Percentiles rank a stretch among this genome's conserved stretches.
Conservation (phyloP, 2,888 invertebrate species). For the Spodoptera exigua region DNA sequence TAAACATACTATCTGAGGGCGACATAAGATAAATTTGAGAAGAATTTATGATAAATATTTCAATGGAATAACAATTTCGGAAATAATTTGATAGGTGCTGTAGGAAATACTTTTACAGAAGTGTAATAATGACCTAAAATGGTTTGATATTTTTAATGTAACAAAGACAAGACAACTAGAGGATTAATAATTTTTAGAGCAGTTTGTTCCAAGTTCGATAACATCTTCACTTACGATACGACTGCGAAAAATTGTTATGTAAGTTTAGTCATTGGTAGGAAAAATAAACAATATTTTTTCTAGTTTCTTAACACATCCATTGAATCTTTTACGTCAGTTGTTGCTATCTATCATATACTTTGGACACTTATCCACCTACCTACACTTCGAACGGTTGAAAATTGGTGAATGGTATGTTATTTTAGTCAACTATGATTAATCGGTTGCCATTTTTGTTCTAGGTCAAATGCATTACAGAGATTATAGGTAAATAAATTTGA, state of each 20-base stretch:
- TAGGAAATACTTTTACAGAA: too few species aligned
- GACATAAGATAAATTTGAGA: slow-evolving; percentile 20
- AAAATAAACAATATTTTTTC: slow-evolving; percentile 1
- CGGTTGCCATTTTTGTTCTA: slow-evolving; percentile 44
- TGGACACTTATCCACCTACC: slow-evolving; percentile 22
- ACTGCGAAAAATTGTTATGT: too few species aligned
- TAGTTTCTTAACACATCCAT: background rate
- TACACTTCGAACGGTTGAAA: slow-evolving; percentile 30
- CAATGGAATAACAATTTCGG: too few species aligned
- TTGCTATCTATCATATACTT: slow-evolving; percentile 8
- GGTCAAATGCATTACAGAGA: slow-evolving; percentile 1
- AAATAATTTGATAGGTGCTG: too few species aligned
- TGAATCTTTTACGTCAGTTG: slow-evolving; percentile 4
- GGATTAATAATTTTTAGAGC: too few species aligned
- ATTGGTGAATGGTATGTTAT: slow-evolving; percentile 46
- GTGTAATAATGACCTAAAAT: background rate
- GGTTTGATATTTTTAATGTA: too few species aligned
- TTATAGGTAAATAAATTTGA: too few species aligned
- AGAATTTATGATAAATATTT: slow-evolving; percentile 20
- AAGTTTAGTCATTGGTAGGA: background rate
- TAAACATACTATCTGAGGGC: slow-evolving; percentile 16
- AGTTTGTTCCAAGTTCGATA: too few species aligned
- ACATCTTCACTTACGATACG: too few species aligned
- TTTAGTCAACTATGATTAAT: slow-evolving; percentile 34
- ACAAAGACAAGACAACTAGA: too few species aligned